These are phyloP conservation scores for Cephus sareptanus DNA, from an alignment of 2,888 invertebrate genomes.

Conservation along the genomic window DNA sequence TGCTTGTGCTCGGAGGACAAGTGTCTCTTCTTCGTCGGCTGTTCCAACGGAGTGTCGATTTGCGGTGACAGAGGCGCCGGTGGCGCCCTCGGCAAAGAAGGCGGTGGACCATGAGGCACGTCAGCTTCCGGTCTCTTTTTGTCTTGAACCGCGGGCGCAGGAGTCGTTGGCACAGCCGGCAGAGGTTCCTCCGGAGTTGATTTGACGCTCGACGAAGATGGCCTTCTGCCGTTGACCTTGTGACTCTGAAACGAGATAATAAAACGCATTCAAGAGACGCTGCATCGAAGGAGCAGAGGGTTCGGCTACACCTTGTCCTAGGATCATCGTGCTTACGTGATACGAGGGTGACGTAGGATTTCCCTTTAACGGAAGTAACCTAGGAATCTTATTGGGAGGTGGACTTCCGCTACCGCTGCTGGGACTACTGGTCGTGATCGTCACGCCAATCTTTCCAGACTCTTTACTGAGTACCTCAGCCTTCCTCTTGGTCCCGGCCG, in stretches of 20 bases:
- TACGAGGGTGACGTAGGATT: constrained; percentile 61
- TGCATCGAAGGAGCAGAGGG: background rate
- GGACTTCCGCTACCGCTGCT: constrained; percentile 67
- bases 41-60: constrained; percentile 51
- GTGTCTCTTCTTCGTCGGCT: constrained; percentile 46
- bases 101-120: constrained; percentile 62
- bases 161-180: constrained; percentile 62
- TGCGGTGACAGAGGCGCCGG: constrained; percentile 50
- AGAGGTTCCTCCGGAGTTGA: constrained; percentile 63
- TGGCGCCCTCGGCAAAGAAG: constrained; percentile 57
- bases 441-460: constrained; percentile 91
- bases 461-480: constrained; percentile 88
- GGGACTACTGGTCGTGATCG: constrained; percentile 80
- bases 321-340: constrained; percentile 45
- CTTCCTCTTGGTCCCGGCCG: constrained; percentile 82
- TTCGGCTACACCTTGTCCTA: background rate
- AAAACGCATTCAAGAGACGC: background rate
- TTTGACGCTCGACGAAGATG: constrained; percentile 61
- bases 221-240: constrained; percentile 70
- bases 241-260: constrained; percentile 53
- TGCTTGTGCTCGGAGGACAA: constrained; percentile 36
- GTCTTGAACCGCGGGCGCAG: constrained; percentile 59
- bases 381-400: constrained; percentile 68
- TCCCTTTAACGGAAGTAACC: constrained; percentile 62
- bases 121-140: constrained; percentile 62